These are phyloP conservation scores for Sarcophaga peregrina DNA, from an alignment of 1,140 invertebrate species.

Conservation along the genomic window DNA sequence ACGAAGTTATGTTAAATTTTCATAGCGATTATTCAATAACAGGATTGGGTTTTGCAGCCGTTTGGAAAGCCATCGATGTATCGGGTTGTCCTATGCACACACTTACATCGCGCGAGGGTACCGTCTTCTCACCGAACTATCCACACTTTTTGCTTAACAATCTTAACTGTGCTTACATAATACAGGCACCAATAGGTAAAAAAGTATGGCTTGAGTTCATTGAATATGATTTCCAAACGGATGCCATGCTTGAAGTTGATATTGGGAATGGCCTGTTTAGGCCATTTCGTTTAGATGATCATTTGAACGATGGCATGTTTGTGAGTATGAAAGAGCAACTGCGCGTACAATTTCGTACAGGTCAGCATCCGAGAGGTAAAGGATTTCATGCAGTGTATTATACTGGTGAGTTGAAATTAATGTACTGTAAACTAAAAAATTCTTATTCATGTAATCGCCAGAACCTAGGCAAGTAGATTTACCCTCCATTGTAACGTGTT, in stretches of 20 bases:
- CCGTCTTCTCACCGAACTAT: conserved; percentile 74
- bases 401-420: conserved; percentile 67
- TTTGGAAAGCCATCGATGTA: conserved; percentile 77
- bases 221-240: conserved; percentile 70
- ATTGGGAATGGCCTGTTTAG: conserved; percentile 69
- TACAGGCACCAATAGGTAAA: conserved; percentile 72
- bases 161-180: conserved; percentile 76
- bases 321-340: conserved; percentile 72
- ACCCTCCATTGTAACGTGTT: no score
- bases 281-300: conserved; percentile 68
- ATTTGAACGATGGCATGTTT: conserved; percentile 72
- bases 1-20: conserved; percentile 73
- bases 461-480: no score
- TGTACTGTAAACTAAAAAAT: no score
- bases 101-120: conserved; percentile 72
- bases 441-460: no score
- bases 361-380: conserved; percentile 69
- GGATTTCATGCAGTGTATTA: conserved; percentile 74
- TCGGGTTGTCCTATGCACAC: conserved; percentile 74
- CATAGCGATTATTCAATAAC: conserved; percentile 78
- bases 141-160: conserved; percentile 74
- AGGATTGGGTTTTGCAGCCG: conserved; percentile 73
- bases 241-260: conserved; percentile 70
- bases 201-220: conserved; percentile 75
- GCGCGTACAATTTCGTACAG: conserved; percentile 71